Percentiles rank a stretch among this genome's conserved stretches.
Evolutionary conservation across 2,797 vertebrate genomes (phyloP).

Genomic region (Danio tinwini): DNA sequence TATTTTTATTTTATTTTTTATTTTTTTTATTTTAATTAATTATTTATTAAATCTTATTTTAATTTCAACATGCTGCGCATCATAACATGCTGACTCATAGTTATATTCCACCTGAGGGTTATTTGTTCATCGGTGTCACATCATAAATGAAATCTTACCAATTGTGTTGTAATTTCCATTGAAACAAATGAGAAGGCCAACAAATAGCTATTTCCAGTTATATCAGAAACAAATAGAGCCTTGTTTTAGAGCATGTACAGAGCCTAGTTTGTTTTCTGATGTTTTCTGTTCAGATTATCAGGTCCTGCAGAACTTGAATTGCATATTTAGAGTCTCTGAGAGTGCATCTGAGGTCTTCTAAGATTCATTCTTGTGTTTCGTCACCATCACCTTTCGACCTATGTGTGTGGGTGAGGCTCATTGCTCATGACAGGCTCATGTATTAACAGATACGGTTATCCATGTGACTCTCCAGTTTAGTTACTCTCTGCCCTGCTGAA

Average conservation of each 20-base stretch:
- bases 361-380: conserved; percentile 28
- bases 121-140: background rate
- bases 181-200: background rate
- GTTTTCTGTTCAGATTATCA: background rate
- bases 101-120: background rate
- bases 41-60: too few relatives aligned
- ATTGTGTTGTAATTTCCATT: background rate
- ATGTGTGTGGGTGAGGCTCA: conserved; percentile 41
- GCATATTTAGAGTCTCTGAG: background rate
- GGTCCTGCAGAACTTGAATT: conserved; percentile 25
- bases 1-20: too few relatives aligned
- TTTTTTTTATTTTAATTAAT: too few relatives aligned
- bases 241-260: conserved; percentile 14
- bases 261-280: background rate
- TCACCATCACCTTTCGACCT: background rate
- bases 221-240: background rate
- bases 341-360: conserved; percentile 11
- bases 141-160: background rate
- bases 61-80: too few relatives aligned
- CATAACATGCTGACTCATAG: too few relatives aligned
- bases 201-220: background rate
- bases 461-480: conserved; percentile 35
- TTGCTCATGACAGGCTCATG: conserved; percentile 54
- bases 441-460: conserved; percentile 63
- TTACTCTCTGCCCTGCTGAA: conserved; percentile 24